These are phyloP conservation scores for Pipistrellus kuhlii DNA, from an alignment of 2,797 vertebrate species.

Conservation along the genomic window DNA sequence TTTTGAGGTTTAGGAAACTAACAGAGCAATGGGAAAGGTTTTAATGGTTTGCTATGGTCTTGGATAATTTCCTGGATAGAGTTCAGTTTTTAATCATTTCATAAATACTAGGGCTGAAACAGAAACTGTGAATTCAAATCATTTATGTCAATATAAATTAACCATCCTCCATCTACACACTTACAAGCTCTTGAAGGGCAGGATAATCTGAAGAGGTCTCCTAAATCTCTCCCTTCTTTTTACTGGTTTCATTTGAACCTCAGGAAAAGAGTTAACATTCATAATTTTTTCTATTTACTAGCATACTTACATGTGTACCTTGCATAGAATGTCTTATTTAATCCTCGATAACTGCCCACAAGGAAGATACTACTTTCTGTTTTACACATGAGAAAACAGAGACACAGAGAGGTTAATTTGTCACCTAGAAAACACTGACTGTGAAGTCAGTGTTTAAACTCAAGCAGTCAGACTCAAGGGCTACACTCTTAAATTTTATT, in stretches of 20 bases:
- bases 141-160: background rate
- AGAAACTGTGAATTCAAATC: conserved; percentile 1
- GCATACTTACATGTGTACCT: background rate
- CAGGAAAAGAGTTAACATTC: background rate
- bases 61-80: background rate
- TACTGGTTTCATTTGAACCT: background rate
- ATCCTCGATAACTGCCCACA: background rate
- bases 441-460: background rate
- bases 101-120: background rate
- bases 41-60: background rate
- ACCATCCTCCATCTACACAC: background rate
- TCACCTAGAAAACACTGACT: background rate
- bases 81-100: background rate
- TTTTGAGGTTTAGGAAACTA: background rate
- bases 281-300: background rate
- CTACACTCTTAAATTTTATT: background rate
- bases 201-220: background rate
- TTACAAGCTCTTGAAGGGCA: background rate
- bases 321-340: background rate
- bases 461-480: background rate
- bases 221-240: background rate
- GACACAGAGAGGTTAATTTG: background rate
- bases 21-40: background rate
- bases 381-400: background rate
- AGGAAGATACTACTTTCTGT: background rate